phyloP scores from a whole-genome alignment of 2,888 invertebrate genomes.

The Ennomos quercinarius region DNA sequence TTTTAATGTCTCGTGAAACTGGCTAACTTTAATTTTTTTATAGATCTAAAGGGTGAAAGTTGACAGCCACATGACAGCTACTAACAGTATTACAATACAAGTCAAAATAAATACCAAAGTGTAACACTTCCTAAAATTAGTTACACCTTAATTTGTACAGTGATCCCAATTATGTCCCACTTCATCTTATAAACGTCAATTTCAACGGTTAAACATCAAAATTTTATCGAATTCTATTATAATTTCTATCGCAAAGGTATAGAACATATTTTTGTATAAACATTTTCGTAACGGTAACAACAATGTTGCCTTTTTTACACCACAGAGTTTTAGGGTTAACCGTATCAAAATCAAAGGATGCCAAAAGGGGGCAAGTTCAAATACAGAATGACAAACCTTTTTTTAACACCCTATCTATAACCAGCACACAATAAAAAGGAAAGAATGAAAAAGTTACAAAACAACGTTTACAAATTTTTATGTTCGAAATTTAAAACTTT shows the following conservation, averaged over 20 bases:
- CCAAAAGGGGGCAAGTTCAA: constrained; percentile 69
- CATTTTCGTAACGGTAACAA: constrained; percentile 23
- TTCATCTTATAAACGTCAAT: constrained; percentile 54
- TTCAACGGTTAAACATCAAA: constrained; percentile 31
- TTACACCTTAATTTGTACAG: constrained; percentile 57
- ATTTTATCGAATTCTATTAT: not conserved
- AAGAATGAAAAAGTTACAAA: constrained; percentile 57
- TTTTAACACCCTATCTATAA: constrained; percentile 66
- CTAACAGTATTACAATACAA: constrained; percentile 43
- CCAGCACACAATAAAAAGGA: constrained; percentile 57
- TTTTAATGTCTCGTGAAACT: too few species aligned
- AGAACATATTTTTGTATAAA: constrained; percentile 32
- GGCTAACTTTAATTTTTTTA: too few species aligned
- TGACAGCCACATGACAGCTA: constrained; percentile 35
- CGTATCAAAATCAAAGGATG: constrained; percentile 64
- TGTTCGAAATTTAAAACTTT: constrained; percentile 70
- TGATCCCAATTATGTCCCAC: constrained; percentile 62
- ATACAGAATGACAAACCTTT: constrained; percentile 67
- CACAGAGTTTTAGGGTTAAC: constrained; percentile 53
- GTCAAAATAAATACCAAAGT: constrained; percentile 57
- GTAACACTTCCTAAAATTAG: constrained; percentile 56
- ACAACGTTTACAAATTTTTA: constrained; percentile 79
- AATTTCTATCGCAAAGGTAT: constrained; percentile 27
- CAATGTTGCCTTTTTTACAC: constrained; percentile 30
- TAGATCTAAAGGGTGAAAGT: constrained; percentile 35